Percentiles rank a stretch among this genome's conserved stretches.
These are phyloP conservation scores for Proteles cristata DNA, from an alignment of 2,113 vertebrate genomes.

Conservation along the genomic window DNA sequence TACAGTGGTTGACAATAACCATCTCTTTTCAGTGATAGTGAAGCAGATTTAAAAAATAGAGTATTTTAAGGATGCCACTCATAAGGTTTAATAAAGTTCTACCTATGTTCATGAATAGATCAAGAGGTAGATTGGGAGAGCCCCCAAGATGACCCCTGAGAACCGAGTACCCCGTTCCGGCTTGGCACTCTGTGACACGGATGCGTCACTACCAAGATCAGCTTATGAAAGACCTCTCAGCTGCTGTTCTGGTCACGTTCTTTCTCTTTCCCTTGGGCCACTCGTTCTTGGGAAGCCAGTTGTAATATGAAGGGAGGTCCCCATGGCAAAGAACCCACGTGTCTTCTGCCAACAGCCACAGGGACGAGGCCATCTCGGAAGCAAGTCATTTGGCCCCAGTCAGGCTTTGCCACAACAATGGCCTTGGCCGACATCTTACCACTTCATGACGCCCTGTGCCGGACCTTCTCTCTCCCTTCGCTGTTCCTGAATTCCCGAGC, in stretches of 20 bases:
- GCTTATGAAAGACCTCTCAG: neutral
- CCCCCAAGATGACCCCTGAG: neutral
- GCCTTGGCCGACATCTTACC: neutral
- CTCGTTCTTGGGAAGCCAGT: neutral
- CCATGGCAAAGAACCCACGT: accelerated
- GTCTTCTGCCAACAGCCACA: neutral
- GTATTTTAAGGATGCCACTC: neutral
- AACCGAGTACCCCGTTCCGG: too few relatives aligned
- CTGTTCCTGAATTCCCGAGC: neutral
- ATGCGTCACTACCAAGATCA: too few relatives aligned
- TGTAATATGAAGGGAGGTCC: neutral
- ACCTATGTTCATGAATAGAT: neutral
- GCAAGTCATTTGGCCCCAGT: neutral
- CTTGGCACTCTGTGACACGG: too few relatives aligned
- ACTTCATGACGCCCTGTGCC: neutral
- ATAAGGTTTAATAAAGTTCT: neutral
- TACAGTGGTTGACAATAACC: neutral
- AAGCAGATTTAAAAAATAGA: neutral
- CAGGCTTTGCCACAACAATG: too few relatives aligned
- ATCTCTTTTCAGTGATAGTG: neutral
- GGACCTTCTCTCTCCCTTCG: neutral
- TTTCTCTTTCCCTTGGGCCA: neutral
- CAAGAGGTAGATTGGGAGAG: neutral
- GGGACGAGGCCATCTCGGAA: accelerated
- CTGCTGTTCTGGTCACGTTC: neutral